Percentiles rank a stretch among this genome's conserved stretches.
phyloP scores from a whole-genome alignment of 2,797 vertebrate species.

The Thalassophryne amazonica region DNA sequence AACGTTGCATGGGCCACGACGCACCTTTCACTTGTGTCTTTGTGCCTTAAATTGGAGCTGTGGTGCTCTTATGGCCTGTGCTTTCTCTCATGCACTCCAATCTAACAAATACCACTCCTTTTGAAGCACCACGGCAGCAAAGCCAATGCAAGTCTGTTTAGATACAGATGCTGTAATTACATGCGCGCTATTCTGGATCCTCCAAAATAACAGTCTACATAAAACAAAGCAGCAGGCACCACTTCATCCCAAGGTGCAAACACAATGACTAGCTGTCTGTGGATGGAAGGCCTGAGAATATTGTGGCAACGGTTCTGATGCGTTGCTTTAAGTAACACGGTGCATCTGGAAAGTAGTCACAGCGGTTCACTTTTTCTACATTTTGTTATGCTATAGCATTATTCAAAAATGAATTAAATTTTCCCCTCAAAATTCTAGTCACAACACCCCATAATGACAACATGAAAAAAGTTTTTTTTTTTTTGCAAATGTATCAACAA shows the following conservation, averaged over 20 bases:
- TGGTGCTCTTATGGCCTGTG: conserved; percentile 24
- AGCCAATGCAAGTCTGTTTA: conserved; percentile 41
- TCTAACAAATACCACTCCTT: conserved; percentile 52
- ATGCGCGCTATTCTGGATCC: conserved; percentile 36
- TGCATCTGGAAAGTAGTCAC: too few relatives aligned
- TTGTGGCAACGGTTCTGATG: conserved; percentile 15
- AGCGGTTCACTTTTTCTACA: too few relatives aligned
- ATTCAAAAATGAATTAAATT: too few relatives aligned
- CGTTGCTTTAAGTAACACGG: too few relatives aligned
- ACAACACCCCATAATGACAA: too few relatives aligned
- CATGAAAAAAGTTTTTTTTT: too few relatives aligned
- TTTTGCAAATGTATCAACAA: too few relatives aligned
- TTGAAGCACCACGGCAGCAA: conserved; percentile 54
- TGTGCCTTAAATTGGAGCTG: conserved; percentile 43
- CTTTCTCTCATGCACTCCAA: conserved; percentile 53
- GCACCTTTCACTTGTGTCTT: conserved; percentile 58
- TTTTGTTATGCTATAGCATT: too few relatives aligned
- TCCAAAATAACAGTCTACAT: conserved; percentile 61
- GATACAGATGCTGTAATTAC: conserved; percentile 63
- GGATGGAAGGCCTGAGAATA: conserved; percentile 19
- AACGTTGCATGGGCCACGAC: conserved; percentile 35
- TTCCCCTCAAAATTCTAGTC: too few relatives aligned
- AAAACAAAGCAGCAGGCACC: conserved; percentile 51
- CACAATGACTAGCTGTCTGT: conserved; percentile 35
- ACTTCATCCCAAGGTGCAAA: conserved; percentile 41